Conservation (phyloP, 2,797 vertebrate genomes). For the Paramormyrops hopkinsi region DNA sequence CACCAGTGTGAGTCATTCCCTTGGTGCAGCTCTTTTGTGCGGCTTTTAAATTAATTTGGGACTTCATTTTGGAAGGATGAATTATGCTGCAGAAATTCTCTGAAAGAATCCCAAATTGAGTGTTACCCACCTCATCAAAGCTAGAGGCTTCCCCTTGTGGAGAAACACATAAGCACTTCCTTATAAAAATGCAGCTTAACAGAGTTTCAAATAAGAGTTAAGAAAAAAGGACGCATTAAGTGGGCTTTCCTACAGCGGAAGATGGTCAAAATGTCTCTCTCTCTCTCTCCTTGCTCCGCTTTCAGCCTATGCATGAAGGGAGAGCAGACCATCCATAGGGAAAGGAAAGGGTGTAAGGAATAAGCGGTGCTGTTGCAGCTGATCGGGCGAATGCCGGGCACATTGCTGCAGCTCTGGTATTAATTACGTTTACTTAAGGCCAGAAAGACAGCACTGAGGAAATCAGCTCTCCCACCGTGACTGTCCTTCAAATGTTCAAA, state of each 20-base stretch:
- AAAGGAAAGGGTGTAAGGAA: slow-evolving; percentile 52
- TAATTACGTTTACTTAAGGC: slow-evolving; percentile 41
- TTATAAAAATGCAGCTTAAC: neutral
- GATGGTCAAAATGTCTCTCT: neutral
- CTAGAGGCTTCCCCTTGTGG: neutral
- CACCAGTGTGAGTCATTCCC: neutral
- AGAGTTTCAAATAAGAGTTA: slow-evolving; percentile 29
- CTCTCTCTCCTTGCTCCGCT: slow-evolving; percentile 20
- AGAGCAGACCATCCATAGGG: slow-evolving; percentile 58
- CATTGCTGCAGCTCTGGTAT: slow-evolving; percentile 32
- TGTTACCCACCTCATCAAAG: neutral
- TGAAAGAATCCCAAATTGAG: neutral
- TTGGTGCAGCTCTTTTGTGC: neutral
- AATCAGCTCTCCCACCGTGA: slow-evolving; percentile 5
- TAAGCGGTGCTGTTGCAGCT: slow-evolving; percentile 61
- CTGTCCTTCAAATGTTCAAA: slow-evolving; percentile 28
- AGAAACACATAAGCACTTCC: neutral
- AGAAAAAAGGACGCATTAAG: slow-evolving; percentile 50
- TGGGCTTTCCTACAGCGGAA: slow-evolving; percentile 50
- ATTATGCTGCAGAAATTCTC: neutral
- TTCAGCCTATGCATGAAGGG: slow-evolving; percentile 53
- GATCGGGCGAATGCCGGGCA: slow-evolving; percentile 43
- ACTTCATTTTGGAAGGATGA: neutral
- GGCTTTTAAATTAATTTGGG: neutral
- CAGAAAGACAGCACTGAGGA: slow-evolving; percentile 22